phyloP scores from a whole-genome alignment of 2,113 vertebrate genomes.

The Cyrtonyx montezumae region DNA sequence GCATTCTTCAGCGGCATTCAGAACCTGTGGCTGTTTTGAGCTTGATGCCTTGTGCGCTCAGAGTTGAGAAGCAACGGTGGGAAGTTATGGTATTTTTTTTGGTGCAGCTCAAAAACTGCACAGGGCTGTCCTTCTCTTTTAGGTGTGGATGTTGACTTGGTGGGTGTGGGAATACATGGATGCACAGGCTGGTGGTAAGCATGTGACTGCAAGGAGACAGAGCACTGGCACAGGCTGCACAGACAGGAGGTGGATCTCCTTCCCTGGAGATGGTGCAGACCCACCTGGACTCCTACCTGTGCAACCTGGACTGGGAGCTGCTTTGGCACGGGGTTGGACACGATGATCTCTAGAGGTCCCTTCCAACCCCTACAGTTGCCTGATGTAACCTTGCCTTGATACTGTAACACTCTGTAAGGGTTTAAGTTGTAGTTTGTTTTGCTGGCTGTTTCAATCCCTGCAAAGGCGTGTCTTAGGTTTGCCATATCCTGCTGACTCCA shows the following conservation, averaged over 20 bases:
- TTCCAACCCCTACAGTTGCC: too few relatives aligned
- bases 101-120: neutral
- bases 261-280: too few relatives aligned
- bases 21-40: neutral
- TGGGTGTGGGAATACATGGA: neutral
- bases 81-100: neutral
- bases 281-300: too few relatives aligned
- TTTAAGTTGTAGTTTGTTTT: neutral
- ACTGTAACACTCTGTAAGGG: neutral
- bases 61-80: neutral
- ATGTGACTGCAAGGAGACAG: neutral
- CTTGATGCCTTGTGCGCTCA: rapidly evolving
- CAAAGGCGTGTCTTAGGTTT: neutral
- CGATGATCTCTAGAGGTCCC: too few relatives aligned
- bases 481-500: too few relatives aligned
- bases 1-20: neutral
- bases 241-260: too few relatives aligned
- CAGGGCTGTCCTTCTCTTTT: neutral
- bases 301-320: too few relatives aligned
- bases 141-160: neutral
- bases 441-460: neutral
- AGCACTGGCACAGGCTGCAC: too few relatives aligned
- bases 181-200: neutral
- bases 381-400: neutral
- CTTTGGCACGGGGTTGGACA: too few relatives aligned